phyloP scores from a whole-genome alignment of 2,113 vertebrate species.

The Lipophrys pholis region DNA sequence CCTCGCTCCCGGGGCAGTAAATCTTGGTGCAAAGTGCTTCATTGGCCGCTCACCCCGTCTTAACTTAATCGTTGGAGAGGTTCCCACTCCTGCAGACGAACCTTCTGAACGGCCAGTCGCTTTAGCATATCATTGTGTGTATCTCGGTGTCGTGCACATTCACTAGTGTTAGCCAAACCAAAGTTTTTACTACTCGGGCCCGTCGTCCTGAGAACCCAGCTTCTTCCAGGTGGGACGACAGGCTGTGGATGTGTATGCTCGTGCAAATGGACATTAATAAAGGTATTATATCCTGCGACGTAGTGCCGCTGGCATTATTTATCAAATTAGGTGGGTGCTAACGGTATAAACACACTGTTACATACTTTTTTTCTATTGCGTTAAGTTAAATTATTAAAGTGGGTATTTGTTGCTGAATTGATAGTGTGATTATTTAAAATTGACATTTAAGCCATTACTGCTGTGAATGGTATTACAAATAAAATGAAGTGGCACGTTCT shows the following conservation, averaged over 20 bases:
- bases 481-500: too few relatives aligned
- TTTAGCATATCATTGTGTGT: slow-evolving; percentile 81
- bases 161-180: slow-evolving; percentile 71
- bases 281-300: slow-evolving; percentile 70
- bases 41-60: slow-evolving; percentile 54
- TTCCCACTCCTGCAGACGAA: slow-evolving; percentile 45
- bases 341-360: too few relatives aligned
- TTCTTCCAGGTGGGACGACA: slow-evolving; percentile 63
- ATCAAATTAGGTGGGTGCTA: neutral
- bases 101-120: slow-evolving; percentile 61
- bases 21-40: slow-evolving; percentile 23
- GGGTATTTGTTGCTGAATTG: too few relatives aligned
- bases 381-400: too few relatives aligned
- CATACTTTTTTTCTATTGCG: too few relatives aligned
- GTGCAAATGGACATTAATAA: slow-evolving; percentile 89
- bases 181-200: slow-evolving; percentile 79
- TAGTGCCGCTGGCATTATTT: neutral
- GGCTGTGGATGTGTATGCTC: slow-evolving; percentile 69
- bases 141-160: slow-evolving; percentile 66
- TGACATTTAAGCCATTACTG: too few relatives aligned
- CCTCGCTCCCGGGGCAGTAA: slow-evolving; percentile 29
- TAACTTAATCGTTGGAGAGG: slow-evolving; percentile 41
- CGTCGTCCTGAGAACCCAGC: slow-evolving; percentile 50
- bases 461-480: too few relatives aligned
- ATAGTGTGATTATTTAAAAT: too few relatives aligned